Evolutionary conservation across 2,888 invertebrate genomes (phyloP), one percentile per base, ranked within the genome.

Genomic region (Pimpla rufipes): DNA sequence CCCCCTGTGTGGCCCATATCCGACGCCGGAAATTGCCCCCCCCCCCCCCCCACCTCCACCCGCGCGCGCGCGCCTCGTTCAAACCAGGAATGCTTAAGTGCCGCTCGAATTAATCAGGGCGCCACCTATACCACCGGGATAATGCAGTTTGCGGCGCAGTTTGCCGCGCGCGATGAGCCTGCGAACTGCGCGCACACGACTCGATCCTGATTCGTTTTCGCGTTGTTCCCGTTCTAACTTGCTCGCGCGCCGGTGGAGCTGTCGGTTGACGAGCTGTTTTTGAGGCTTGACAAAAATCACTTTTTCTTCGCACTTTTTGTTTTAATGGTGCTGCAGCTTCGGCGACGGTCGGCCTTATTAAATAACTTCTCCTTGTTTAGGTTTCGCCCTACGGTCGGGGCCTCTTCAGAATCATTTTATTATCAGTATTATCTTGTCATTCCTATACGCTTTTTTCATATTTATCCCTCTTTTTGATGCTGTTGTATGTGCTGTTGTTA

Each of bases 1-100:
- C 55, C 55, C 55, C 55, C 23, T 52, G 16, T 70, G 40, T 70
- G 70, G 70, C 55, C 70, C 55, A 71, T 71, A 71, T 55, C 70
- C 23, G 70, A 71, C 40, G 2, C 52, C 52, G 55, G 40, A 55
- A 55, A 52, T 55, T 70, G 37, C 13, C 50, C 55, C 11, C 55
- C 29, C 29, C 29, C 29, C 29, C 29, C 29, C 29, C 5, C 5
- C 29, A 5, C 29, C 29, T 29, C 29, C 3, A n/a, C 47, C 13
- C 13, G 7, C 18, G 3, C 66, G n/a, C n/a, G n/a, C n/a, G n/a
- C 3, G 23, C 55, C 57, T 23, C 4, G 42, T 16, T 71, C 21
- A 40, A 55, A 42, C 40, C n/a, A 16, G 7, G 40, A 40, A 40
- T 40, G 18, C 23, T 18, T 18, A 11, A 40, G 55, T 40, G 40